Base-by-base conservation (phyloP, 2,888 invertebrate species). In the Eristalinus sepulchralis region DNA sequence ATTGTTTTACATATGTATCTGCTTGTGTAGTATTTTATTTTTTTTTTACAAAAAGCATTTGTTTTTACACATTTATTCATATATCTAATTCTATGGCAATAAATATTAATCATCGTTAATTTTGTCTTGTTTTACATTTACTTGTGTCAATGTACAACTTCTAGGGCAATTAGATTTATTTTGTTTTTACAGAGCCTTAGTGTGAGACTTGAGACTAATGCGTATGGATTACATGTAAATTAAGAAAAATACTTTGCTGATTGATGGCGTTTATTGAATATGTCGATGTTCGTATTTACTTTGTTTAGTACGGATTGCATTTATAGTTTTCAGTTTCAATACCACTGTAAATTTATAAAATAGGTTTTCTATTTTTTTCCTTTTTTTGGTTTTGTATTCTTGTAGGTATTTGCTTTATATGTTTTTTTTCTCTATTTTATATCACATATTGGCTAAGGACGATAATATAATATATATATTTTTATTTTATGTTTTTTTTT, bases 391-490 rank as follows among this genome's bases (percentile, higher is more conserved):
- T n/a, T n/a, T n/a, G n/a, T 62, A 33, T 62, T 33, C 39, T 55
- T 39, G 70, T 70, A 53, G 66, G 63, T 68, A 73, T 47, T 73
- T 76, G 2, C n/a, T 47, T 10, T 24, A 24, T 24, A 24, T 22
- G 20, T 55, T 22, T 57, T 57, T 24, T 27, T 13, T 87, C 33
- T 82, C 82, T 83, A 88, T 77, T 87, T 87, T 79, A 87, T 88
- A 88, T 88, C 88, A 88, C 88, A 88, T 85, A 77, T 87, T 70
- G 88, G 88, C 88, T 87, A 88, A 86, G 86, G 88, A 88, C 81
- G 83, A 86, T 88, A 77, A 78, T 66, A 73, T 60, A 77, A 33
- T 76, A 67, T 66, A 67, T 60, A 67, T 31, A 39, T 62, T n/a
- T 57, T 13, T 11, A 36, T 67, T 71, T 22, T 24, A 5, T n/a